Evolutionary conservation across 2,888 invertebrate species (phyloP).

Genomic region (Drosophila gaucha): DNA sequence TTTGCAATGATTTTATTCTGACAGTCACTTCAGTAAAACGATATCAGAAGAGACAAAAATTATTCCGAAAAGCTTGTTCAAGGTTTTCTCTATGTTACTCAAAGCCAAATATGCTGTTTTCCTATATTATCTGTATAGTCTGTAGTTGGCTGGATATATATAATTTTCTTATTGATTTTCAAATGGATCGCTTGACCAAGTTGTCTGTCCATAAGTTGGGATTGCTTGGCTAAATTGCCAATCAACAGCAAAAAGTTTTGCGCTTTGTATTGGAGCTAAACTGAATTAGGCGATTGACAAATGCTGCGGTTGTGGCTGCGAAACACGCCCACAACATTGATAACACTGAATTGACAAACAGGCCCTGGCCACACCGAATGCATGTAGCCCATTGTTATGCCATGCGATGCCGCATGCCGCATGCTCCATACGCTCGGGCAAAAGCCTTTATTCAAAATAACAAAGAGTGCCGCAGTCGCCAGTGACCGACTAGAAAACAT

Average conservation of each 20-base stretch:
- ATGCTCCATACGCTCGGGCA: background rate
- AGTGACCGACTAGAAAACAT: background rate
- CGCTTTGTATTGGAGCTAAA: slow-evolving; percentile 64
- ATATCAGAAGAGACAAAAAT: no score
- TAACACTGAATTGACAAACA: slow-evolving; percentile 3
- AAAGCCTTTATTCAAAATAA: slow-evolving; percentile 7
- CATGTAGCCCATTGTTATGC: slow-evolving; percentile 7
- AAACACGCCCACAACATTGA: slow-evolving; percentile 14
- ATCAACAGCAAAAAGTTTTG: slow-evolving; percentile 60
- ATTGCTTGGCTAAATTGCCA: slow-evolving; percentile 64
- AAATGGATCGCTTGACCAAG: background rate
- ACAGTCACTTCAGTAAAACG: no score
- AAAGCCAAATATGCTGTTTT: no score
- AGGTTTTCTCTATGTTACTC: no score
- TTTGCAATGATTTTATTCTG: no score
- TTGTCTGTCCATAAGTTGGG: slow-evolving; percentile 22
- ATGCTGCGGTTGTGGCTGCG: slow-evolving; percentile 23
- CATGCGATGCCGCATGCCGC: no score
- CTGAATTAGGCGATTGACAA: slow-evolving; percentile 60
- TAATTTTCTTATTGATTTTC: no score
- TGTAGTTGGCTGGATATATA: no score
- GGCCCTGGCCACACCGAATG: background rate
- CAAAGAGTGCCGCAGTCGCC: background rate
- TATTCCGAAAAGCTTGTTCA: no score
- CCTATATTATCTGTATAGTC: no score